Evolutionary conservation across 2,113 vertebrate genomes (phyloP).

Genomic region (Clarias gariepinus): DNA sequence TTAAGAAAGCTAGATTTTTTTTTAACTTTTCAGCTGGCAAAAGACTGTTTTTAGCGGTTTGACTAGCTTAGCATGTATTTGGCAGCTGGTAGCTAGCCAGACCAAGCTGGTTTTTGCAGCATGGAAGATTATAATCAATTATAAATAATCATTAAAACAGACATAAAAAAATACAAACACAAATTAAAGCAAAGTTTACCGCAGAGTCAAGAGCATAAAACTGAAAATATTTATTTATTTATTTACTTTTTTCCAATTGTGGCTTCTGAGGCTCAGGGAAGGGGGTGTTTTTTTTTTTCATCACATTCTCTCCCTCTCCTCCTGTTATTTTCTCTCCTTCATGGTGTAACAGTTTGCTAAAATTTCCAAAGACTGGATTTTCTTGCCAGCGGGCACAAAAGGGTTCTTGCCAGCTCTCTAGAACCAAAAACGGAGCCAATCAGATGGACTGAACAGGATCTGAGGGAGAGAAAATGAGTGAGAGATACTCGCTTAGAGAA

Average conservation of each 20-base stretch:
- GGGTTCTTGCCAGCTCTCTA: slow-evolving; percentile 39
- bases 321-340: slow-evolving; percentile 44
- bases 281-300: slow-evolving; percentile 10
- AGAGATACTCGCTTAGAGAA: slow-evolving; percentile 27
- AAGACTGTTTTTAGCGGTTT: background rate
- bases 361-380: slow-evolving; percentile 38
- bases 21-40: background rate
- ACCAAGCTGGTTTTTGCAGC: background rate
- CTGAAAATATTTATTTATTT: too few relatives aligned
- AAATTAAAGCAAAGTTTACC: background rate
- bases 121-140: background rate
- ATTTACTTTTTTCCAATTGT: too few relatives aligned
- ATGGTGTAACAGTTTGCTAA: slow-evolving; percentile 53
- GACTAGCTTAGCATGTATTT: background rate
- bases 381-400: slow-evolving; percentile 37
- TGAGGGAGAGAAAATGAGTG: slow-evolving; percentile 16
- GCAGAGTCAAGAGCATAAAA: background rate
- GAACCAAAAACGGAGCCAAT: slow-evolving; percentile 40
- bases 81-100: slow-evolving; percentile 2
- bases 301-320: slow-evolving; percentile 6
- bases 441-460: slow-evolving; percentile 33
- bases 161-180: background rate
- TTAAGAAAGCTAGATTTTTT: background rate
- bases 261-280: background rate
- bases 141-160: background rate